Percentiles rank a stretch among this genome's conserved stretches.
Evolutionary conservation across 2,888 invertebrate species (phyloP).

Genomic region (Lochmaea capreae): DNA sequence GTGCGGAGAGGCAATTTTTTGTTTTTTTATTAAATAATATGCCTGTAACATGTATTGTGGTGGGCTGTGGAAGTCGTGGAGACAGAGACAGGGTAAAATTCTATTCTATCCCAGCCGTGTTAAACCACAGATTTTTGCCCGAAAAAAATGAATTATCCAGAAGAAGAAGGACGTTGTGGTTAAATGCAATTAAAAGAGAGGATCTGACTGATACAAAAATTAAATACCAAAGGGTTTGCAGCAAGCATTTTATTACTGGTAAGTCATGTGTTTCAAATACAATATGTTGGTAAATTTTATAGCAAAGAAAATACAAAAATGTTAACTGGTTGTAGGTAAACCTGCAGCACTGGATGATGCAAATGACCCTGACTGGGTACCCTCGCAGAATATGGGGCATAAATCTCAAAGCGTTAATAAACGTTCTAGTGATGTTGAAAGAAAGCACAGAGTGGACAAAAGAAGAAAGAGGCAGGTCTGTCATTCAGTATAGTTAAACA

Average conservation of each 20-base stretch:
- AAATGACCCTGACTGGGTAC: background rate
- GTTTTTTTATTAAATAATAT: constrained; percentile 13
- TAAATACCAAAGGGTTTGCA: constrained; percentile 33
- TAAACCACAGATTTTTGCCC: constrained; percentile 16
- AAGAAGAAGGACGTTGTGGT: constrained; percentile 25
- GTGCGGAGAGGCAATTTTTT: too few species aligned
- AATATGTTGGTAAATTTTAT: too few species aligned
- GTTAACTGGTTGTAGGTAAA: constrained; percentile 23
- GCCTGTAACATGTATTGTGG: constrained; percentile 28
- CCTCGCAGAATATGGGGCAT: too few species aligned
- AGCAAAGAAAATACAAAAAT: constrained; percentile 1
- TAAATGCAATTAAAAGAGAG: constrained; percentile 32
- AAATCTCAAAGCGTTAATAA: too few species aligned
- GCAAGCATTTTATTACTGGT: constrained; percentile 35
- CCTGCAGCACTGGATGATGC: constrained; percentile 25
- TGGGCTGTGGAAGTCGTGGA: constrained; percentile 25
- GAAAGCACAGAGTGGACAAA: too few species aligned
- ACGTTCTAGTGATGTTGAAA: too few species aligned
- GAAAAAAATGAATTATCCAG: constrained; percentile 23
- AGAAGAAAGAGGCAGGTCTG: too few species aligned
- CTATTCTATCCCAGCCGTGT: constrained; percentile 22
- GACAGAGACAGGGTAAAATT: constrained; percentile 25
- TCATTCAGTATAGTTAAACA: too few species aligned
- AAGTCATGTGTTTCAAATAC: too few species aligned
- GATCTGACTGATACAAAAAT: constrained; percentile 29